Percentiles rank a stretch among this genome's conserved stretches.
Evolutionary conservation across 1,140 invertebrate genomes (phyloP).

Genomic region (Drosophila leontia): DNA sequence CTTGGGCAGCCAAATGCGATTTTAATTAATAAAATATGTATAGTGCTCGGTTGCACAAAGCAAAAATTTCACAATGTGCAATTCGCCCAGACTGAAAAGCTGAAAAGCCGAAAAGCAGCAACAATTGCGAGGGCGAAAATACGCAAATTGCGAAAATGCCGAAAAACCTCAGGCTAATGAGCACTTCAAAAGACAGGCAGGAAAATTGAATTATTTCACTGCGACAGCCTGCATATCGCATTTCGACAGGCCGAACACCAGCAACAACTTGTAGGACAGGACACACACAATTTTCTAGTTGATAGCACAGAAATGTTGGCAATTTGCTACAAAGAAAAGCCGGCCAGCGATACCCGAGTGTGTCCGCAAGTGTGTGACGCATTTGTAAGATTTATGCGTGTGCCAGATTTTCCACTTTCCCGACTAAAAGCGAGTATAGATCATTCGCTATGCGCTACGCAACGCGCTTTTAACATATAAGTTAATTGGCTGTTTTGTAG

Average conservation of each 20-base stretch:
- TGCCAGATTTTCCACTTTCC: slow-evolving; percentile 69
- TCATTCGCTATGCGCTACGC: slow-evolving; percentile 27
- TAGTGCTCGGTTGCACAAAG: slow-evolving; percentile 76
- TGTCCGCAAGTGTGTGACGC: slow-evolving; percentile 59
- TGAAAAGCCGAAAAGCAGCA: slow-evolving; percentile 1
- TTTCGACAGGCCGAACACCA: slow-evolving; percentile 37
- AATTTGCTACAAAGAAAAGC: slow-evolving; percentile 49
- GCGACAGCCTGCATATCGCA: slow-evolving; percentile 36
- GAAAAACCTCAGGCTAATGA: slow-evolving; percentile 65
- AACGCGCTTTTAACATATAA: slow-evolving; percentile 21
- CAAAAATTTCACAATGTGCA: slow-evolving; percentile 62
- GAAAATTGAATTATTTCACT: slow-evolving; percentile 44
- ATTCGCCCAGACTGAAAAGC: slow-evolving; percentile 3
- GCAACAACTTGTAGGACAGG: slow-evolving; percentile 55
- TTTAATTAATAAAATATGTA: slow-evolving; percentile 83
- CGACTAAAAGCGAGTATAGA: slow-evolving; percentile 47
- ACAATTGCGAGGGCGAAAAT: slow-evolving; percentile 11
- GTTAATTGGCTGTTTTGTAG: slow-evolving; percentile 67
- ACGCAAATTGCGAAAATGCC: slow-evolving; percentile 26
- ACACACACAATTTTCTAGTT: slow-evolving; percentile 71
- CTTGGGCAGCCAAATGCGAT: slow-evolving; percentile 71
- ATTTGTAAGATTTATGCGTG: slow-evolving; percentile 77
- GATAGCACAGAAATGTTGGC: slow-evolving; percentile 70
- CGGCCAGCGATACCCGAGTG: slow-evolving; percentile 19
- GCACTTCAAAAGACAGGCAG: slow-evolving; percentile 57